Evolutionary conservation across 2,888 invertebrate genomes (phyloP), one percentile per base, ranked within the genome.

Genomic region (Stenoptilia bipunctidactyla): DNA sequence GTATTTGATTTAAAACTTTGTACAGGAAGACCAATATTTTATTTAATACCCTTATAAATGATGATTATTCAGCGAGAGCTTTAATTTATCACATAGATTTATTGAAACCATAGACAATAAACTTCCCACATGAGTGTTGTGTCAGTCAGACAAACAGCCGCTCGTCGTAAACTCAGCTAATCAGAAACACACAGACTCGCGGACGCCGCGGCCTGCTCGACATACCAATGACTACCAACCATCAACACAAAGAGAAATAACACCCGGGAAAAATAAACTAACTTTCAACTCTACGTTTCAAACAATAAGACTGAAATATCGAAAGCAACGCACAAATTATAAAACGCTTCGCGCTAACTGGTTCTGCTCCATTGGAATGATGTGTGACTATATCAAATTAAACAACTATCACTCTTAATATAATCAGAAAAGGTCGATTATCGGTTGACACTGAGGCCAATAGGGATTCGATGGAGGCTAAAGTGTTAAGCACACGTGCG

Each of bases 401-500:
- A 45, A 38, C 43, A 38, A 37, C 8, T 5, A 20, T 20, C 20
- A 20, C 4, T 20, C 20, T 30, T 30, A 9, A 12, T 30, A 30
- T 30, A 20, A 35, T 4, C 8, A 0, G 0, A 25, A 40, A 61
- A 43, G 53, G 61, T 49, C 43, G 36, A 48, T 45, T 56, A 55
- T 70, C 4, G 45, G n/a, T 15, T 55, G 43, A 36, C 33, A 13
- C 8, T 14, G 27, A 15, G 41, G 15, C 12, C 13, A 3, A 38
- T 43, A 27, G 44, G 52, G 50, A 50, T 47, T 52, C 48, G 52
- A 58, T 53, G 55, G 53, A 61, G 57, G 54, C 58, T 63, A 59
- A 54, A 65, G 69, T 69, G 66, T 67, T 58, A 60, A 56, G 65
- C 72, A 75, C 77, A 80, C 79, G 79, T 80, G 79, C 66, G 75